Evolutionary conservation across 1,140 invertebrate genomes (phyloP).

Genomic region (Drosophila triauraria): DNA sequence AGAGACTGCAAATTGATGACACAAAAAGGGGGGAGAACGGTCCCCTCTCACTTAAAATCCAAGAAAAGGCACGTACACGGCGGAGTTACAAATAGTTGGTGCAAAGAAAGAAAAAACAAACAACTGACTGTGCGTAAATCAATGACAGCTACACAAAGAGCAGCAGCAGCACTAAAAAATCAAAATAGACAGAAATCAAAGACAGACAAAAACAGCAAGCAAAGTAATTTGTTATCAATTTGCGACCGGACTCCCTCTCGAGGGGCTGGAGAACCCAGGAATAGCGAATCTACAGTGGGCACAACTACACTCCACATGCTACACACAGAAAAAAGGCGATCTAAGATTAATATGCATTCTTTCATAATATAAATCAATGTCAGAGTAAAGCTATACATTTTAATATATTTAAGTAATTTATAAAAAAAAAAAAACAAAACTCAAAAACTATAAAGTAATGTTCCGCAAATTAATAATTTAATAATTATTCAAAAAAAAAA

Average conservation of each 20-base stretch:
- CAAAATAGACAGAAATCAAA: constrained; percentile 40
- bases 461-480: no score
- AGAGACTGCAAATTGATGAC: constrained; percentile 4
- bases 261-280: constrained; percentile 13
- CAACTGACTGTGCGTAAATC: constrained; percentile 39
- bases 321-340: constrained; percentile 5
- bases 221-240: constrained; percentile 60
- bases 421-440: no score
- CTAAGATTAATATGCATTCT: not conserved
- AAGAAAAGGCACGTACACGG: constrained; percentile 44
- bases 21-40: not conserved
- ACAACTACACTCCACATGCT: constrained; percentile 22
- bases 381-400: not conserved
- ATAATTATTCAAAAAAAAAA: no score
- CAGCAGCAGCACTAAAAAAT: constrained; percentile 28
- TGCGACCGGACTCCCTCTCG: constrained; percentile 35
- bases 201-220: constrained; percentile 28
- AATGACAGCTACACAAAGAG: constrained; percentile 39
- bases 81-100: constrained; percentile 20
- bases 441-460: no score
- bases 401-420: no score
- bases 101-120: constrained; percentile 6
- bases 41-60: constrained; percentile 12
- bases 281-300: constrained; percentile 20
- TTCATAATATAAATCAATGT: not conserved